Evolutionary conservation across 2,797 vertebrate species (phyloP), one percentile per base, ranked within the genome.

Genomic region (Chaetophractus vellerosus): DNA sequence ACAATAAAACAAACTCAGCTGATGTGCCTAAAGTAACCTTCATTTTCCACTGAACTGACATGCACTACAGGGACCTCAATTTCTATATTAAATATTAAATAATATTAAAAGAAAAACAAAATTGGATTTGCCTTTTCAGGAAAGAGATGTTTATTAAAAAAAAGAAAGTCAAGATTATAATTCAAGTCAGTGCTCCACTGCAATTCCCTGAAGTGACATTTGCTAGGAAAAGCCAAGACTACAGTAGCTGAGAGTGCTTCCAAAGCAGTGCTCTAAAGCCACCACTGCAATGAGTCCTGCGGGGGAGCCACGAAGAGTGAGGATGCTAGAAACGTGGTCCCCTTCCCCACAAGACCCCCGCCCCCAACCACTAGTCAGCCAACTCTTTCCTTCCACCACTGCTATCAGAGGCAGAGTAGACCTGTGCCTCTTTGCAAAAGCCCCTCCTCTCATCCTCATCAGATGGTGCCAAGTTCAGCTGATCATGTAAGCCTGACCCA

Each of bases 91-190:
- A 98, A 97, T 97, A 96, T 93, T 97, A 98, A 97, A 96, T 96
- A 98, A 96, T 90, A 96, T 85, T 97, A 96, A 97, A 98, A 97
- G 79, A 96, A 96, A 98, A 97, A 96, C 89, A 97, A 97, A 97
- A 97, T 90, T 86, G 96, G 82, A 97, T 95, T 96, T 93, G 91
- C 88, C 81, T 95, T 97, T 98, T 97, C 89, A 96, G 85, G 94
- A 97, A 97, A 92, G 71, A 97, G 92, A 96, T 26, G 4, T 80
- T 97, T 96, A 96, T 9, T 95, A 95, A 95, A 94, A 96, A 97
- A 92, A 92, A 96, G 92, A 94, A 95, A 97, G 92, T 91, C 75
- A 95, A 84, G 91, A 94, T 12, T 78, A 28, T 87, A 95, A 97
- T 96, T 98, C 89, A 94, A 97, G 87, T 88, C 16, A 26, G 94